A percentile compares a stretch with the other conserved stretches of the same genome.
Evolutionary conservation across 2,113 vertebrate genomes (phyloP).

Genomic region (Eurypyga helias): DNA sequence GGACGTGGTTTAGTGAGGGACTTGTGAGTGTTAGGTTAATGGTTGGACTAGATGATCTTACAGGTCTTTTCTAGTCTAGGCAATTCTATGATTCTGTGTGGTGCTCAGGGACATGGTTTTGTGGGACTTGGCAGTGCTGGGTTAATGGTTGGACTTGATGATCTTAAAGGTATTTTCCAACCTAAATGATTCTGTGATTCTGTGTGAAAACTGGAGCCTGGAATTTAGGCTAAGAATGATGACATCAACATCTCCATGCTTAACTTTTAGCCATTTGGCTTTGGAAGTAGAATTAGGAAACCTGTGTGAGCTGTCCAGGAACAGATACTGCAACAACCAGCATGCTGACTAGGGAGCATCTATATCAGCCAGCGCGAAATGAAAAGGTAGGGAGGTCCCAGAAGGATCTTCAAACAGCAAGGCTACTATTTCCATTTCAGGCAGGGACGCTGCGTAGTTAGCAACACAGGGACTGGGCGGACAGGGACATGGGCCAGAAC

Average conservation of each 20-base stretch:
- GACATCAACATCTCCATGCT: neutral
- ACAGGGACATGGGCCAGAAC: neutral
- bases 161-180: too few species aligned
- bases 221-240: neutral
- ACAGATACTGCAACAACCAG: neutral
- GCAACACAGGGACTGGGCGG: too few species aligned
- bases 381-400: neutral
- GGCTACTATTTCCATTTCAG: neutral
- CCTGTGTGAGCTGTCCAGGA: neutral
- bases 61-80: too few species aligned
- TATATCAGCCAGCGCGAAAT: neutral
- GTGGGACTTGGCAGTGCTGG: too few species aligned
- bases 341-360: neutral
- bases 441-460: rapidly evolving
- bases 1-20: too few species aligned
- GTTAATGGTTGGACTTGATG: too few species aligned
- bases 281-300: neutral
- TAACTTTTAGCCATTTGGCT: neutral
- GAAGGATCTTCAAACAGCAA: neutral
- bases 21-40: too few species aligned
- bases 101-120: too few species aligned
- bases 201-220: neutral
- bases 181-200: too few species aligned
- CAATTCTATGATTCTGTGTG: neutral
- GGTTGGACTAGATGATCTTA: too few species aligned